These are phyloP conservation scores for Coregonus sp. DNA, from an alignment of 2,797 vertebrate species.

Conservation along the genomic window DNA sequence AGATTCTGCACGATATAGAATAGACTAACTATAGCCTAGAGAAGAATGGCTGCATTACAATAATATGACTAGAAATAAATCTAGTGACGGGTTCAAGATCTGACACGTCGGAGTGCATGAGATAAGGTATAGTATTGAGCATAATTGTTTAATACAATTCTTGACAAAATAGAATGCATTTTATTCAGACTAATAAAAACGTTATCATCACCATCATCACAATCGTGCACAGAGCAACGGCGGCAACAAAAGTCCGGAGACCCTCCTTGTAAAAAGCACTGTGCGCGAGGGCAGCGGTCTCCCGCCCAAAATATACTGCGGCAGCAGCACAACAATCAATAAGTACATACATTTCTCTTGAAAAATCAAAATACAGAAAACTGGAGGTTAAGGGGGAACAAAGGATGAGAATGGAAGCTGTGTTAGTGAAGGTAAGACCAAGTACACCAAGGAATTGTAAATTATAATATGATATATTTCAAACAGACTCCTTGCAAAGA, in stretches of 20 bases:
- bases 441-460: not conserved
- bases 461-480: not conserved
- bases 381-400: not conserved
- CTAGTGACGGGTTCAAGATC: not conserved
- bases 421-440: too few species aligned
- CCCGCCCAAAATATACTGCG: not conserved
- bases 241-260: slow-evolving; percentile 17
- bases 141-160: not conserved
- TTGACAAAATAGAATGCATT: slow-evolving; percentile 7
- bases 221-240: slow-evolving; percentile 33
- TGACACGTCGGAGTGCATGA: not conserved
- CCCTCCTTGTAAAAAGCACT: slow-evolving; percentile 30
- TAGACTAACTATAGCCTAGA: not conserved
- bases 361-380: not conserved
- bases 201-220: slow-evolving; percentile 6
- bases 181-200: slow-evolving; percentile 38
- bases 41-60: not conserved
- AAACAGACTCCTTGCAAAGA: not conserved
- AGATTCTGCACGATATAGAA: not conserved
- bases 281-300: not conserved
- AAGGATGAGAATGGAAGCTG: not conserved
- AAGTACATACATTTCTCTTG: slow-evolving; percentile 2
- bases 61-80: not conserved
- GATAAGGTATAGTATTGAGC: not conserved
- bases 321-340: not conserved